Evolutionary conservation across 2,888 invertebrate genomes (phyloP).

Genomic region (Polydrusus tereticollis): DNA sequence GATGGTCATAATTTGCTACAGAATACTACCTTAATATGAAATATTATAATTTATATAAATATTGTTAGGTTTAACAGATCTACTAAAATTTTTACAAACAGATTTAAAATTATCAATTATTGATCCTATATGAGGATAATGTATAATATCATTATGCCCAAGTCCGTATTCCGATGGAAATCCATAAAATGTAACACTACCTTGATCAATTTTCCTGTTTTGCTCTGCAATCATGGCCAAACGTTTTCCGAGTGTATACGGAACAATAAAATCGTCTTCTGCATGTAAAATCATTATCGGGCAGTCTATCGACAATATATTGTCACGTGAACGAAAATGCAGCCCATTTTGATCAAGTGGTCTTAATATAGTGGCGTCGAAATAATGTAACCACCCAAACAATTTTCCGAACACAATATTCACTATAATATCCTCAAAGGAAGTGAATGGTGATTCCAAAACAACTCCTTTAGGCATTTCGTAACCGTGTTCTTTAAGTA

Average conservation of each 20-base stretch:
- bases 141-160: conserved; percentile 58
- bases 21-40: too few relatives aligned
- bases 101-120: conserved; percentile 35
- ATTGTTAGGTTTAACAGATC: background rate
- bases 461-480: conserved; percentile 58
- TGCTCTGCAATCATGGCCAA: conserved; percentile 48
- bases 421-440: conserved; percentile 59
- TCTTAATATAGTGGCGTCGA: conserved; percentile 58
- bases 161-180: conserved; percentile 55
- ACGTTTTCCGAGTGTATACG: conserved; percentile 56
- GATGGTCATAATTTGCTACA: too few relatives aligned
- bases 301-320: conserved; percentile 60
- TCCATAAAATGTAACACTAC: conserved; percentile 56
- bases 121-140: conserved; percentile 55
- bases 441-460: conserved; percentile 61
- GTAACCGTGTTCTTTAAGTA: conserved; percentile 50
- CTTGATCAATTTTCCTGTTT: conserved; percentile 54
- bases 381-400: conserved; percentile 62
- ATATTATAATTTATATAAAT: conserved; percentile 19
- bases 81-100: conserved; percentile 53
- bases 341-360: conserved; percentile 62
- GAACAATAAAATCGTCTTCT: conserved; percentile 61
- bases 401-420: conserved; percentile 57
- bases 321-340: conserved; percentile 57
- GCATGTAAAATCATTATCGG: conserved; percentile 63